Evolutionary conservation across 2,888 invertebrate species (phyloP).

Genomic region (Ditula angustiorana): DNA sequence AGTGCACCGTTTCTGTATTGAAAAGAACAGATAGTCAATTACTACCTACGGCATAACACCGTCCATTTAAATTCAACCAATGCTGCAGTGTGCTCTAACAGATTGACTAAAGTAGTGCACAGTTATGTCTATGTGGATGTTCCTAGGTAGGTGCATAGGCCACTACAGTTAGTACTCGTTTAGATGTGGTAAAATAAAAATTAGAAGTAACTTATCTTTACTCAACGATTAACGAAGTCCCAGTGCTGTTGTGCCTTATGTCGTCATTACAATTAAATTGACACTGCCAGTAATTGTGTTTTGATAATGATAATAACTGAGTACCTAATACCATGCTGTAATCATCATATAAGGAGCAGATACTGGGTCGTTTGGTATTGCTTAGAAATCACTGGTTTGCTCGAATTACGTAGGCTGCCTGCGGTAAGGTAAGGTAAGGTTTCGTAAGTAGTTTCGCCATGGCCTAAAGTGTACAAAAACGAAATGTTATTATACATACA

Average conservation of each 20-base stretch:
- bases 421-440: conserved; percentile 46
- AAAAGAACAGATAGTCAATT: conserved; percentile 18
- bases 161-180: conserved; percentile 2
- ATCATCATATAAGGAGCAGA: conserved; percentile 37
- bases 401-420: conserved; percentile 39
- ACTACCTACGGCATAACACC: conserved; percentile 28
- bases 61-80: conserved; percentile 20
- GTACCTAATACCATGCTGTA: conserved; percentile 6
- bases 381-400: conserved; percentile 48
- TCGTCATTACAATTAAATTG: conserved; percentile 12
- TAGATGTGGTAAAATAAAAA: conserved; percentile 23
- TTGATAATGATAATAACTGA: background rate
- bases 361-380: conserved; percentile 40
- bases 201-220: conserved; percentile 24
- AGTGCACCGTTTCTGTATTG: background rate
- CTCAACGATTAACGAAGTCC: conserved; percentile 19
- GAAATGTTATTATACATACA: conserved; percentile 38
- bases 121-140: conserved; percentile 16
- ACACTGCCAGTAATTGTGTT: background rate
- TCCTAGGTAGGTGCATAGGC: conserved; percentile 29
- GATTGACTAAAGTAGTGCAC: conserved; percentile 13
- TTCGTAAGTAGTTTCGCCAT: conserved; percentile 63
- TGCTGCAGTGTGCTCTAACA: conserved; percentile 17
- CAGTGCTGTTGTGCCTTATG: conserved; percentile 36
- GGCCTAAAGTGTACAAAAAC: conserved; percentile 60